Evolutionary conservation across 2,888 invertebrate species (phyloP), one percentile per base, ranked within the genome.

Genomic region (Lithosia quadra): DNA sequence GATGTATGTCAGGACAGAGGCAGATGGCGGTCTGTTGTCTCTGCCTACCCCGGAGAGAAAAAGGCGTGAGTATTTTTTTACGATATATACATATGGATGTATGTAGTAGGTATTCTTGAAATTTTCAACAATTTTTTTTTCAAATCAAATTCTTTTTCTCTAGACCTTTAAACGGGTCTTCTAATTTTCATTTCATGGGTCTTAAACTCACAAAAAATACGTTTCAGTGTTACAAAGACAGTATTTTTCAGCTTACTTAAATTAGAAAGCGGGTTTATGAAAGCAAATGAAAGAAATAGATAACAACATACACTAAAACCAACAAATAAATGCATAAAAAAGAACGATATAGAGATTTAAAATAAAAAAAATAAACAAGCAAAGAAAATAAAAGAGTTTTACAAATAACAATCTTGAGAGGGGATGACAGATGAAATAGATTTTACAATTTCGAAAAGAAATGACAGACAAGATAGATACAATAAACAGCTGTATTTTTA

Each of bases 141-240:
- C 28, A 28, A 49, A 49, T n/a, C n/a, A 49, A n/a, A n/a, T 43
- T 43, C 9, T 39, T 49, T 49, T n/a, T 49, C n/a, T 49, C 49
- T 49, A n/a, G n/a, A n/a, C n/a, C 8, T n/a, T n/a, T 49, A n/a
- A n/a, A n/a, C n/a, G 49, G n/a, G 49, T n/a, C n/a, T 49, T 49
- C 49, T 49, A 49, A n/a, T 49, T n/a, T 49, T 49, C 49, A n/a
- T n/a, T 49, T 49, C 9, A 49, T n/a, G 49, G 49, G 0, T 49
- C n/a, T 8, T n/a, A 18, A 18, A 49, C n/a, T n/a, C 49, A 49
- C 49, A 49, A 9, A n/a, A 49, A n/a, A 18, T 49, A n/a, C 49
- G 49, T 49, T n/a, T n/a, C 49, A n/a, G n/a, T n/a, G 49, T 11
- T 56, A 49, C 49, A 49, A 49, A 49, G 43, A 43, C 39, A 39